Conservation (phyloP, 1,140 invertebrate genomes). For the Aphelinus certus region DNA sequence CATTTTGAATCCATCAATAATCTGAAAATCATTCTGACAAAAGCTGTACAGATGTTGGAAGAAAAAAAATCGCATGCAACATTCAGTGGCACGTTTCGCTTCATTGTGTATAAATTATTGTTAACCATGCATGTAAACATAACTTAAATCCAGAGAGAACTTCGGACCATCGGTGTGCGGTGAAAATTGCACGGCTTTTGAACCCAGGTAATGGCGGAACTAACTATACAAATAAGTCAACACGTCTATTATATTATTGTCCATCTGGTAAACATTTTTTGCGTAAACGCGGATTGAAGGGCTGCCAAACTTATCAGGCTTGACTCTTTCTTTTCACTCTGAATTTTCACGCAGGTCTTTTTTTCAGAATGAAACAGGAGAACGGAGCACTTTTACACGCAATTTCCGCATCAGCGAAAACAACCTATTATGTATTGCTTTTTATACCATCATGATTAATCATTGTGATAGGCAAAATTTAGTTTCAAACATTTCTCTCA, state of each 20-base stretch:
- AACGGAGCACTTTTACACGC: background rate
- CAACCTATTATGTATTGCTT: too few species aligned
- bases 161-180: background rate
- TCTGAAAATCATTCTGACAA: background rate
- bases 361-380: background rate
- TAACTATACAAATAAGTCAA: background rate
- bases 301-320: too few species aligned
- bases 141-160: background rate
- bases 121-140: constrained; percentile 11
- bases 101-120: background rate
- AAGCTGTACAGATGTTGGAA: background rate
- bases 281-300: background rate
- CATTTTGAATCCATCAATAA: too few species aligned
- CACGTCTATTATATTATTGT: background rate
- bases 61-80: background rate
- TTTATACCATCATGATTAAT: too few species aligned
- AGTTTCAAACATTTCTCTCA: too few species aligned
- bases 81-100: background rate
- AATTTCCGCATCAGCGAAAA: too few species aligned
- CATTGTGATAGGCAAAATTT: too few species aligned
- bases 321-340: background rate
- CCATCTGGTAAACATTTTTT: background rate
- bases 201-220: background rate
- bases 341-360: constrained; percentile 10
- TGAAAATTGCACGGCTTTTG: constrained; percentile 16